These are phyloP conservation scores for Neoitamus cyanurus DNA, from an alignment of 2,888 invertebrate species.

Conservation along the genomic window DNA sequence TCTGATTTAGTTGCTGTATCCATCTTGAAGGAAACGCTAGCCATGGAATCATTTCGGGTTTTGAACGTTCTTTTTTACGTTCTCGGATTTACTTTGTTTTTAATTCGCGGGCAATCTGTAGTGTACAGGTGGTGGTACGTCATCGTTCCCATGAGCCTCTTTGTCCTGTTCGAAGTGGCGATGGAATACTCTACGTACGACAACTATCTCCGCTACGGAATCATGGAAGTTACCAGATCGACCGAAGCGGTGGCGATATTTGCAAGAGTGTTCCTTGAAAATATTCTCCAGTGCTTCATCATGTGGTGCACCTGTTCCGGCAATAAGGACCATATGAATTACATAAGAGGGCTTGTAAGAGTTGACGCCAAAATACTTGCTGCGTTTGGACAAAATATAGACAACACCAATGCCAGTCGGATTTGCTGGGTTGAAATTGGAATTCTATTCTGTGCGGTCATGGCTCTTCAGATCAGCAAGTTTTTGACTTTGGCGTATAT, in stretches of 20 bases:
- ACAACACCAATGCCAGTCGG: neutral
- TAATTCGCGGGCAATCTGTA: neutral
- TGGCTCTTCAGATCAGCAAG: neutral
- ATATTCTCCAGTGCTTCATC: constrained; percentile 12
- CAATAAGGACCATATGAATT: neutral
- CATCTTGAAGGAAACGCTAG: neutral
- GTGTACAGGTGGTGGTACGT: neutral
- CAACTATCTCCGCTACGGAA: constrained; percentile 45
- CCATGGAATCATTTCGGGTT: constrained; percentile 33
- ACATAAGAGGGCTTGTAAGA: neutral
- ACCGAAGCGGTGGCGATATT: constrained; percentile 43
- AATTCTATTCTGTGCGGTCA: neutral
- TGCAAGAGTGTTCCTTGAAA: constrained; percentile 46
- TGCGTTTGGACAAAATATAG: neutral
- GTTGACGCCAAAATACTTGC: neutral
- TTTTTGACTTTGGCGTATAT: neutral
- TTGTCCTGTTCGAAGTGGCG: constrained; percentile 12
- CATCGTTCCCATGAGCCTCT: constrained; percentile 14
- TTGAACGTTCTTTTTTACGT: constrained; percentile 46
- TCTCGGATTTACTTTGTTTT: constrained; percentile 46
- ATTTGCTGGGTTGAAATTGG: neutral
- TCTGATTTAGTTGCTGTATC: neutral
- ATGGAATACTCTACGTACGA: constrained; percentile 47
- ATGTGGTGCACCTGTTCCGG: neutral
- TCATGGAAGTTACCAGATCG: constrained; percentile 39